Base-by-base conservation (phyloP, 2,797 vertebrate genomes). In the Phaenicophaeus curvirostris region DNA sequence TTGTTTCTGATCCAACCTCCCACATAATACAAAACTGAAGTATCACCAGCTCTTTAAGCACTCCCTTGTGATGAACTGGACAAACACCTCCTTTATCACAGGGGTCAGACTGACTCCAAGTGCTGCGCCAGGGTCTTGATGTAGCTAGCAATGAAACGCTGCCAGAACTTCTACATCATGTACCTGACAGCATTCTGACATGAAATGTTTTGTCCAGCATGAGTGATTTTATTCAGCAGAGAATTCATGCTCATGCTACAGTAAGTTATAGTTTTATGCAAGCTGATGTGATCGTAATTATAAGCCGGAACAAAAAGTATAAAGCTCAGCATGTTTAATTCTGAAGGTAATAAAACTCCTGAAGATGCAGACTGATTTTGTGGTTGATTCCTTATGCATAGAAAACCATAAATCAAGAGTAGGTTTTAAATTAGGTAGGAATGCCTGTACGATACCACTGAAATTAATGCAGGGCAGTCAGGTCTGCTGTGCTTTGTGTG, bases 371-470 rank as follows among this genome's bases (percentile, higher is more conserved):
- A 73, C 53, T 5, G 6, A 31, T 53, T 71, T 67, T 77, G 53
- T 46, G 72, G 65, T 66, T 91, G 83, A 94, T 91, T 79, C 48
- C 51, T 55, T 85, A 35, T 44, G 28, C 85, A 85, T 3, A 73
- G 83, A 90, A 84, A 88, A 31, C 85, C 85, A 75, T 88, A 93
- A 94, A 94, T 91, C 80, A 91, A 88, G 90, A 55, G 37, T 37
- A 55, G 86, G 41, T 62, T 93, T 91, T 91, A 66, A 93, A 93
- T 95, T 23, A 73, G 74, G 55, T 20, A 33, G 74, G 51, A 39
- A 66, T 66, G 66, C 42, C 79, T 59, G 39, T 73, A 58, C 2
- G 1, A 19, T 44, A 58, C 35, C 39, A 11, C 1, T 78, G 87
- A 75, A 83, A 88, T 86, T 37, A 72, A 81, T 41, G 62, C 55